Conservation (phyloP, 2,888 invertebrate species). For the Lasioglossum morio region DNA sequence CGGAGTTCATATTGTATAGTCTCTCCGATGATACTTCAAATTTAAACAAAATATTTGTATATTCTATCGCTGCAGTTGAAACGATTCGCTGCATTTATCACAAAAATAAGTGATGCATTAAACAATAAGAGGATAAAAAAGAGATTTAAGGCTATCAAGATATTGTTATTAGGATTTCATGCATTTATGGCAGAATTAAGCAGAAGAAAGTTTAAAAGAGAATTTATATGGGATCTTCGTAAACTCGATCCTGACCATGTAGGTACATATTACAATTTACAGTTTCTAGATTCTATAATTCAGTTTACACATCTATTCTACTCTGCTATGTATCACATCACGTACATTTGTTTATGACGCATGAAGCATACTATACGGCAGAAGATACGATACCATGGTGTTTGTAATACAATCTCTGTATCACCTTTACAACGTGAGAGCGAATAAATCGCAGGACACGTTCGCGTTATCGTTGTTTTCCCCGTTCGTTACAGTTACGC, state of each 20-base stretch:
- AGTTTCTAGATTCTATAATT: background rate
- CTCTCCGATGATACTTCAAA: no score
- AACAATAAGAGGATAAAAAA: no score
- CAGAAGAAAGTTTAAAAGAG: no score
- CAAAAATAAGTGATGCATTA: no score
- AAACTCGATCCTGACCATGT: no score
- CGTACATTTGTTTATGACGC: background rate
- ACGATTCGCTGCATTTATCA: no score
- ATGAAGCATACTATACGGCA: background rate
- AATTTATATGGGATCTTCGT: no score
- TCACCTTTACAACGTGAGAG: background rate
- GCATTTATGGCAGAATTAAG: no score
- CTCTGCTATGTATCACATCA: background rate
- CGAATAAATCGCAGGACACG: background rate
- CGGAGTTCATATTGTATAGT: background rate
- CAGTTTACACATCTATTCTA: background rate
- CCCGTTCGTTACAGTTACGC: background rate
- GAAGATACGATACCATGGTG: background rate
- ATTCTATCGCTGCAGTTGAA: no score
- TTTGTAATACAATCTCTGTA: background rate
- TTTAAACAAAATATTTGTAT: no score
- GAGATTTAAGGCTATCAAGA: no score
- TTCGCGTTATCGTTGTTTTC: background rate
- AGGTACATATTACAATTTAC: background rate
- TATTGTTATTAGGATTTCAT: no score